These are phyloP conservation scores for Epizoanthus rinbou DNA, from an alignment of 92 coral and sea anemone species.

Conservation along the genomic window DNA sequence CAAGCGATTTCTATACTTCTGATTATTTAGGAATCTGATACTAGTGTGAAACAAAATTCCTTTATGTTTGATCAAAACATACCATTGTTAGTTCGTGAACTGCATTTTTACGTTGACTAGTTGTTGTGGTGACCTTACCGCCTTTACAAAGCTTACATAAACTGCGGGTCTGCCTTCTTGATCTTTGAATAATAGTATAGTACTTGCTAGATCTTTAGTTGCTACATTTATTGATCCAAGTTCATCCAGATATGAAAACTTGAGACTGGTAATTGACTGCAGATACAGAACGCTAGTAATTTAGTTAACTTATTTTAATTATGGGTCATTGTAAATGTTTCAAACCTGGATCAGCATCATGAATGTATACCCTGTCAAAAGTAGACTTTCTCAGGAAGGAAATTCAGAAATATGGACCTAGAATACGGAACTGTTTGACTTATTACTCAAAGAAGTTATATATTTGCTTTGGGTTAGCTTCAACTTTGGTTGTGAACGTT, in stretches of 20 bases:
- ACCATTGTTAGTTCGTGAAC: not conserved
- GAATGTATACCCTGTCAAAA: no score
- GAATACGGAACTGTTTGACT: no score
- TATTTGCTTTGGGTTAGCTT: no score
- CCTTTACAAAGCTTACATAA: no score
- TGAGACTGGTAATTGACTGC: not conserved
- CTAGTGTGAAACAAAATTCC: not conserved
- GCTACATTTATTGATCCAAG: not conserved
- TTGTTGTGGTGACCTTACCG: not conserved
- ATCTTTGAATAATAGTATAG: not conserved
- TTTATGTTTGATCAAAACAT: not conserved
- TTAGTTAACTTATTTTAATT: not conserved
- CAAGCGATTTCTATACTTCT: constrained; percentile 56
- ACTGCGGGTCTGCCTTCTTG: not conserved
- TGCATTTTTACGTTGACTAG: constrained; percentile 23
- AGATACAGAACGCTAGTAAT: not conserved
- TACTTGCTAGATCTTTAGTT: not conserved
- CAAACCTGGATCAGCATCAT: no score
- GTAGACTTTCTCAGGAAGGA: no score
- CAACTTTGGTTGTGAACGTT: no score
- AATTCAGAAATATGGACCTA: no score
- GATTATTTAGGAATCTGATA: not conserved
- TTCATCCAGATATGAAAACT: not conserved
- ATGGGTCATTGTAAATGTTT: not conserved
- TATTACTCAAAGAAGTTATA: no score